Conservation (phyloP, 2,113 vertebrate species). For the Carassius auratus region DNA sequence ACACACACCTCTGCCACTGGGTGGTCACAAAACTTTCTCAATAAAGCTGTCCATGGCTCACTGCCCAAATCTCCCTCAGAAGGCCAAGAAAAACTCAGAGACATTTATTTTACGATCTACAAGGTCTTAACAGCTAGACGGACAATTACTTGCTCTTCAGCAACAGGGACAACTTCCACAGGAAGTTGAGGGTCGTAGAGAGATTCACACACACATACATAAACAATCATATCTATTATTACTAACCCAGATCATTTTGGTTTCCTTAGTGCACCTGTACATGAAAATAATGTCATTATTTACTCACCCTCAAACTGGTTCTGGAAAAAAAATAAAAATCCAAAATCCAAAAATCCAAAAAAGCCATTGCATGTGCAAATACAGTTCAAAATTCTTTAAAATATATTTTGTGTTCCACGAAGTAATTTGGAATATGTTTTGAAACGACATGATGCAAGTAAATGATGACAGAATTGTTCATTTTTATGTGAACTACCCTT, state of each 20-base stretch:
- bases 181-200: not conserved
- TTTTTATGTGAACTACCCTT: not conserved
- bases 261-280: too few relatives aligned
- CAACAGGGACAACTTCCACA: not conserved
- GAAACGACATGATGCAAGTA: not conserved
- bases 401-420: not conserved
- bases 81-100: slow-evolving; percentile 37
- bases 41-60: slow-evolving; percentile 62
- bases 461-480: not conserved
- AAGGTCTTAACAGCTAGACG: slow-evolving; percentile 56
- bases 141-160: slow-evolving; percentile 41
- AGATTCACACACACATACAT: not conserved
- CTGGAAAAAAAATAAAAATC: too few relatives aligned
- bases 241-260: not conserved
- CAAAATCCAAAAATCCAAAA: too few relatives aligned
- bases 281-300: too few relatives aligned
- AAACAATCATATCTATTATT: slow-evolving; percentile 36
- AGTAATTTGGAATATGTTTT: too few relatives aligned
- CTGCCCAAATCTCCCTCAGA: slow-evolving; percentile 54
- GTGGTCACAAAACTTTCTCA: slow-evolving; percentile 29
- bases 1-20: not conserved
- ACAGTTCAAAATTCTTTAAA: too few relatives aligned
- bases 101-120: slow-evolving; percentile 55
- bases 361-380: too few relatives aligned
- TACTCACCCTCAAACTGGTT: too few relatives aligned